phyloP scores from a whole-genome alignment of 2,797 vertebrate species.

The Danio choprae region DNA sequence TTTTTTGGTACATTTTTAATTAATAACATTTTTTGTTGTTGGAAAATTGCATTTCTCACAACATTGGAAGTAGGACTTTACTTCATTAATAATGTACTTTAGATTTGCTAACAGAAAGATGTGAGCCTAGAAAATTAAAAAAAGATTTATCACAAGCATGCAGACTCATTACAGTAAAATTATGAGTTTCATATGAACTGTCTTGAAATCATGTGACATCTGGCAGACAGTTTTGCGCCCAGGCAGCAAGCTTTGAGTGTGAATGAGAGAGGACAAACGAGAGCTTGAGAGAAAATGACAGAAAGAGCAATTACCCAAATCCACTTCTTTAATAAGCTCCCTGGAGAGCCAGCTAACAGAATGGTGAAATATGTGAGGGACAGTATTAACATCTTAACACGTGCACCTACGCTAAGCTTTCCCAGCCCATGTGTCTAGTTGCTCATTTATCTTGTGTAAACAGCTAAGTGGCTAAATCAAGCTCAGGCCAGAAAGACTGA shows the following conservation, averaged over 20 bases:
- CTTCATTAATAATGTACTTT: slow-evolving; percentile 72
- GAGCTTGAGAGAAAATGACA: not conserved
- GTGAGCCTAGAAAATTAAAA: not conserved
- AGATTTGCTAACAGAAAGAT: slow-evolving; percentile 51
- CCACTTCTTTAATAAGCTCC: slow-evolving; percentile 38
- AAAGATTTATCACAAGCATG: not conserved
- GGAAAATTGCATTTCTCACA: slow-evolving; percentile 61
- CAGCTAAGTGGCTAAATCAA: slow-evolving; percentile 3
- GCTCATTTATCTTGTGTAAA: slow-evolving; percentile 32
- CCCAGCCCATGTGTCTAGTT: not conserved
- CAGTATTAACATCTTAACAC: slow-evolving; percentile 38
- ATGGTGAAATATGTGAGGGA: slow-evolving; percentile 24
- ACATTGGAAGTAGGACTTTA: slow-evolving; percentile 65
- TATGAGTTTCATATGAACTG: not conserved
- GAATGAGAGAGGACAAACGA: not conserved
- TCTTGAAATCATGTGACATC: slow-evolving; percentile 17
- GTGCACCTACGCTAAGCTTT: slow-evolving; percentile 20
- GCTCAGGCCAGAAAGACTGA: not conserved
- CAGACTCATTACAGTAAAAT: slow-evolving; percentile 11
- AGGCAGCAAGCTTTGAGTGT: not conserved
- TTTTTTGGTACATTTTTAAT: too few species aligned
- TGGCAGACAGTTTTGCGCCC: not conserved
- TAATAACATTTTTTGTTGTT: too few species aligned
- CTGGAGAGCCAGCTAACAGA: slow-evolving; percentile 3
- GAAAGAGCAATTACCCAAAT: slow-evolving; percentile 34